phyloP scores from a whole-genome alignment of 1,140 invertebrate species.

The Halotydeus destructor region DNA sequence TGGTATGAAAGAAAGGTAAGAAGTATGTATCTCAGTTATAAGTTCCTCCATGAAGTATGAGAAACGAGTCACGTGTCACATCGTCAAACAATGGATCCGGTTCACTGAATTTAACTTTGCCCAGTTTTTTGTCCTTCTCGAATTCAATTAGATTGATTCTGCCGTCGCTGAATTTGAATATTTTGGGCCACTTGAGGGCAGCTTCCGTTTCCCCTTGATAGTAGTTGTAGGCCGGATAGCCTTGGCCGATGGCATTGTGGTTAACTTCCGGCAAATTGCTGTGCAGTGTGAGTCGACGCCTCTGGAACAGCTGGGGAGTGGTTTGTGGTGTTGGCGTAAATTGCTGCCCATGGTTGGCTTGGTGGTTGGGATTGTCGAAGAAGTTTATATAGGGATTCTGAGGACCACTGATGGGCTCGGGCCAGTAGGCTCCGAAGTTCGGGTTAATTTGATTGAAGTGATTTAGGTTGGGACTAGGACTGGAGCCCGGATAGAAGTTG shows the following conservation, averaged over 20 bases:
- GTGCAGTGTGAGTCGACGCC: neutral
- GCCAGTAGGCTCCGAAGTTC: too few relatives aligned
- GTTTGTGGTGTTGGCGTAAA: neutral
- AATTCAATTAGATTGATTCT: slow-evolving; percentile 28
- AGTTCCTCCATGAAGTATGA: slow-evolving; percentile 15
- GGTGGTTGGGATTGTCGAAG: too few relatives aligned
- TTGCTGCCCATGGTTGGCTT: neutral
- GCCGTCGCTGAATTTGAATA: slow-evolving; percentile 15
- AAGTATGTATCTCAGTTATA: slow-evolving; percentile 1
- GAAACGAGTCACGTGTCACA: slow-evolving; percentile 13
- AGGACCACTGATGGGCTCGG: too few relatives aligned
- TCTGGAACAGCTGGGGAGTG: neutral
- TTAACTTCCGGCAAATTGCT: slow-evolving; percentile 1
- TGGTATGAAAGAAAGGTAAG: neutral
- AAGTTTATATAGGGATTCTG: too few relatives aligned
- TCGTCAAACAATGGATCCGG: slow-evolving; percentile 3
- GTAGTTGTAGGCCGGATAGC: slow-evolving; percentile 9
- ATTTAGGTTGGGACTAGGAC: neutral
- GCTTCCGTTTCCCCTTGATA: slow-evolving; percentile 6
- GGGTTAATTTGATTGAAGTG: neutral
- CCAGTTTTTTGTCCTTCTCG: slow-evolving; percentile 36
- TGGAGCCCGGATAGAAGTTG: too few relatives aligned
- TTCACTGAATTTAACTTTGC: slow-evolving; percentile 38
- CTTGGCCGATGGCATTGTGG: slow-evolving; percentile 6
- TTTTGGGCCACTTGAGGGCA: slow-evolving; percentile 5